A percentile compares a stretch with the other conserved stretches of the same genome.
Conservation (phyloP, 1,140 invertebrate genomes). For the Caenorhabditis brenneri region DNA sequence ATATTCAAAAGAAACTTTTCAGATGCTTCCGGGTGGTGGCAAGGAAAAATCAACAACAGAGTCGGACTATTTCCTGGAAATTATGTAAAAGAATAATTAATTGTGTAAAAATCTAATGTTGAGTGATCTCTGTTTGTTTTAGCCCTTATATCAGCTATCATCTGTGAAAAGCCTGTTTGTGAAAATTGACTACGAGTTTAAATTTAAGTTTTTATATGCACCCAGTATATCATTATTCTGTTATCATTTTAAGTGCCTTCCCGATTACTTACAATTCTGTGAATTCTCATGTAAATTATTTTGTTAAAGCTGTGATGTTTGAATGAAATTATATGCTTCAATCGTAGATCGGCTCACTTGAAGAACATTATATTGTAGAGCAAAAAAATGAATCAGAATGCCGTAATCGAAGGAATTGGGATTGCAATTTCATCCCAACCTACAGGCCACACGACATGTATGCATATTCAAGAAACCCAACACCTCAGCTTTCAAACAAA, state of each 20-base stretch:
- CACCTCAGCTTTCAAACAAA: too few relatives aligned
- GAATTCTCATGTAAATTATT: not conserved
- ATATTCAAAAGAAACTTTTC: constrained; percentile 43
- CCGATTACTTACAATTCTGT: not conserved
- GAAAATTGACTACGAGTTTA: constrained; percentile 10
- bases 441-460: too few relatives aligned
- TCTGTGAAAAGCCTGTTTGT: constrained; percentile 30
- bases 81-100: constrained; percentile 75
- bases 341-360: too few relatives aligned
- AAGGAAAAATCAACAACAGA: constrained; percentile 75
- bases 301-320: not conserved
- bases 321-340: not conserved
- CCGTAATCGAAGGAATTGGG: too few relatives aligned
- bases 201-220: not conserved
- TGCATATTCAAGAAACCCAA: too few relatives aligned
- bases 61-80: constrained; percentile 78
- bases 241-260: not conserved
- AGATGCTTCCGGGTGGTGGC: constrained; percentile 80
- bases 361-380: too few relatives aligned
- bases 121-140: not conserved
- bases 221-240: not conserved
- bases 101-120: not conserved
- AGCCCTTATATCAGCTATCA: not conserved
- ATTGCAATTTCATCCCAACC: too few relatives aligned
- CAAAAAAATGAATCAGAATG: too few relatives aligned